These are phyloP conservation scores for Phodopus roborovskii DNA, from an alignment of 2,113 vertebrate genomes.

Conservation along the genomic window DNA sequence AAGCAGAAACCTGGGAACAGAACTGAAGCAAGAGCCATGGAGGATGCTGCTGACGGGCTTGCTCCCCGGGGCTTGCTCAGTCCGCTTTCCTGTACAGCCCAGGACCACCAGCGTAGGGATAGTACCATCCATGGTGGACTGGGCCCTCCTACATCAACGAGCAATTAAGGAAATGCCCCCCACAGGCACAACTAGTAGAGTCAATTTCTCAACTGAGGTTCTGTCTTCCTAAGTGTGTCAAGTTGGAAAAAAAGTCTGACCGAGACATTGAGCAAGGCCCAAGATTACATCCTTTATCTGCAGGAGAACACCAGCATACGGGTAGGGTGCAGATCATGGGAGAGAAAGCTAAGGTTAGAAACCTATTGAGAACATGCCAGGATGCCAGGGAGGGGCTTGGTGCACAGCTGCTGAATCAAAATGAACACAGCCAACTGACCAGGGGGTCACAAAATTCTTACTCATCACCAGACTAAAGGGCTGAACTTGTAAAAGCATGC, in stretches of 20 bases:
- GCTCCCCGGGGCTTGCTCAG: background rate
- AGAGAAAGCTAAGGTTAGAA: background rate
- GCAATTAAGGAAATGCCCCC: background rate
- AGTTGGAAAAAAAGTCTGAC: background rate
- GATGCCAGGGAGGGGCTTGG: background rate
- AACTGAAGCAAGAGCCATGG: background rate
- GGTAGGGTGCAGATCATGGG: background rate
- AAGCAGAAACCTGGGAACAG: background rate
- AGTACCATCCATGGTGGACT: background rate
- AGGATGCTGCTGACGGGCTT: background rate
- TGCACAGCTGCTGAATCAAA: background rate
- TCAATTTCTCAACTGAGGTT: background rate
- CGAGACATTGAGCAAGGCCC: background rate
- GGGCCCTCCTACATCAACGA: background rate
- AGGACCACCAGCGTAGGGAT: background rate
- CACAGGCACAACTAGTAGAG: background rate
- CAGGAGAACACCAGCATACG: background rate
- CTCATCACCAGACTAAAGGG: background rate
- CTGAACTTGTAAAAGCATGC: background rate
- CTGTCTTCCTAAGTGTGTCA: background rate
- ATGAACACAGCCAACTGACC: background rate
- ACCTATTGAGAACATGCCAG: background rate
- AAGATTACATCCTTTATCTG: background rate
- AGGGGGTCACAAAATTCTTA: background rate
- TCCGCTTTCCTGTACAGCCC: background rate